Percentiles rank a stretch among this genome's conserved stretches.
Conservation (phyloP, 2,797 vertebrate species). For the Pseudochirops cupreus region DNA sequence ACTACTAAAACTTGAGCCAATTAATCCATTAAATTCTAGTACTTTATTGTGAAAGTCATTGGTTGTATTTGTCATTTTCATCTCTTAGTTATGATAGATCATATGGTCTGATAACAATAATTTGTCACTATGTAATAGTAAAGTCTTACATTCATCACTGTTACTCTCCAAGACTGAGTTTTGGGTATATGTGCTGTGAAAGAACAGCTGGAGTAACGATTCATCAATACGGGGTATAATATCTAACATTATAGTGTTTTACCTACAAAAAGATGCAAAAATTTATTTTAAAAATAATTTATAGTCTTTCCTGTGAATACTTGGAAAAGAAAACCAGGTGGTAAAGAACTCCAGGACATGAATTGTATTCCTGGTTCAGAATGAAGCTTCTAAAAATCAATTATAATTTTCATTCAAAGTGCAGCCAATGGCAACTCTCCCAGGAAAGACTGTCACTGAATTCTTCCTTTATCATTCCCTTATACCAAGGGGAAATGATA, state of each 20-base stretch:
- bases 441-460: slow-evolving; percentile 46
- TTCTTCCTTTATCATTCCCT: slow-evolving; percentile 50
- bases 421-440: slow-evolving; percentile 47
- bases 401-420: slow-evolving; percentile 67
- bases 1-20: neutral
- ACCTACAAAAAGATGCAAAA: slow-evolving; percentile 69
- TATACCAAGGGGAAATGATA: slow-evolving; percentile 35
- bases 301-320: slow-evolving; percentile 54
- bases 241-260: slow-evolving; percentile 70
- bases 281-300: slow-evolving; percentile 68
- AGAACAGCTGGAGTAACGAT: slow-evolving; percentile 58
- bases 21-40: neutral
- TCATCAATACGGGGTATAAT: slow-evolving; percentile 65
- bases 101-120: slow-evolving; percentile 2
- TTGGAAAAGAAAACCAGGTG: slow-evolving; percentile 40
- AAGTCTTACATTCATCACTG: neutral
- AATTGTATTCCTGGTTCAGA: slow-evolving; percentile 57
- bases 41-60: slow-evolving; percentile 46
- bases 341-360: slow-evolving; percentile 54
- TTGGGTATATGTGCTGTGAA: slow-evolving; percentile 59
- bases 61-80: slow-evolving; percentile 56
- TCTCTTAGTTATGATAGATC: neutral
- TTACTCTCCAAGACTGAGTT: slow-evolving; percentile 40
- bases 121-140: slow-evolving; percentile 6
- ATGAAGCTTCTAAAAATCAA: slow-evolving; percentile 62